Evolutionary conservation across 1,140 invertebrate species (phyloP).

Genomic region (Drosophila pachea): DNA sequence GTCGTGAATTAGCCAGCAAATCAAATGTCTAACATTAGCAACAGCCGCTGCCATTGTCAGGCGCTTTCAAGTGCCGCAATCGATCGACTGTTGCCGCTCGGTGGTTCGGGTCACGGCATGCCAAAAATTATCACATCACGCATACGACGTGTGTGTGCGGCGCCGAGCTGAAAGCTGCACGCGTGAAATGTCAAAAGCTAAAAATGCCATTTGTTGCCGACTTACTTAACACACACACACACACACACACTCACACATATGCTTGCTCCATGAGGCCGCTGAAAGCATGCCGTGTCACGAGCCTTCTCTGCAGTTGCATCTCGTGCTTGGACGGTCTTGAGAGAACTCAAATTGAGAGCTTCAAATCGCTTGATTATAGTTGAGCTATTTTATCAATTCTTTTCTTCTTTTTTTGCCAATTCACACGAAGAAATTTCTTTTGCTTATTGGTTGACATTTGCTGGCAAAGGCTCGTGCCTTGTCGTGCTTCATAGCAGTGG

Average conservation of each 20-base stretch:
- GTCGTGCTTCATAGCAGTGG: not conserved
- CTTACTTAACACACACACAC: slow-evolving; percentile 16
- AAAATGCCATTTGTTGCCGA: slow-evolving; percentile 64
- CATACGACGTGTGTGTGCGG: slow-evolving; percentile 71
- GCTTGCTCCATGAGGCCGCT: not conserved
- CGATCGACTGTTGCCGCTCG: not conserved
- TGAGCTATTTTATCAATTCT: no score
- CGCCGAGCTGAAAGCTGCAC: slow-evolving; percentile 35
- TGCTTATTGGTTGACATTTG: not conserved
- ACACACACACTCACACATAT: not conserved
- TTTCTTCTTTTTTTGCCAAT: no score
- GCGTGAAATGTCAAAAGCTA: slow-evolving; percentile 77
- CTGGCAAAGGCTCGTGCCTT: not conserved
- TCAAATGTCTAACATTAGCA: slow-evolving; percentile 58
- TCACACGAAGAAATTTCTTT: not conserved
- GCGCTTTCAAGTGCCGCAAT: slow-evolving; percentile 39
- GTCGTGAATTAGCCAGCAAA: slow-evolving; percentile 64
- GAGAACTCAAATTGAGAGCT: not conserved
- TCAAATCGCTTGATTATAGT: not conserved
- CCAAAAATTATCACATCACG: slow-evolving; percentile 73
- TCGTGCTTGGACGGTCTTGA: not conserved
- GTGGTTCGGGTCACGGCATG: slow-evolving; percentile 29
- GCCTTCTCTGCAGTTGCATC: not conserved
- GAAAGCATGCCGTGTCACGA: slow-evolving; percentile 14
- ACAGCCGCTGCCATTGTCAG: slow-evolving; percentile 10